Conservation (phyloP, 2,113 vertebrate species). For the Martes martes region DNA sequence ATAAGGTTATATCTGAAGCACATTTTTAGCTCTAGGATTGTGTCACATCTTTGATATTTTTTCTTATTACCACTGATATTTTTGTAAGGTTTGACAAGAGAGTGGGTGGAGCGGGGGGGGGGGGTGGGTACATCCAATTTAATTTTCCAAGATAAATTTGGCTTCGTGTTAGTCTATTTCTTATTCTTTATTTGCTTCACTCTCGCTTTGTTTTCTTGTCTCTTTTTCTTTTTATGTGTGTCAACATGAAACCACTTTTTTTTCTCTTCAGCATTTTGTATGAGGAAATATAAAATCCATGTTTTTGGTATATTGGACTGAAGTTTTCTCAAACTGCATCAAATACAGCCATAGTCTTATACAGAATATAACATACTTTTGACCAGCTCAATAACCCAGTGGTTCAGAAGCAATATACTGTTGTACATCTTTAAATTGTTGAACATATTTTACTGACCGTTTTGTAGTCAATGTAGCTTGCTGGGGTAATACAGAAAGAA, state of each 20-base stretch:
- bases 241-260: background rate
- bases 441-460: background rate
- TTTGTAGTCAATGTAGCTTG: background rate
- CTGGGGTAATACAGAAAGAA: background rate
- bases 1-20: background rate
- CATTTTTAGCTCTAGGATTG: background rate
- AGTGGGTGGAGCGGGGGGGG: background rate
- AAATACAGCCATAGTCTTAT: background rate
- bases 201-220: background rate
- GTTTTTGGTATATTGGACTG: background rate
- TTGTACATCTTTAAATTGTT: background rate
- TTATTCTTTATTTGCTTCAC: background rate
- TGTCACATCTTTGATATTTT: background rate
- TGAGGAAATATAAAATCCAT: background rate
- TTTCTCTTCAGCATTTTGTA: background rate
- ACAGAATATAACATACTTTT: background rate
- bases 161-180: background rate
- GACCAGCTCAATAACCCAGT: background rate
- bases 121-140: background rate
- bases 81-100: constrained; percentile 37
- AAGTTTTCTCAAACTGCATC: background rate
- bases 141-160: constrained; percentile 5
- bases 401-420: background rate
- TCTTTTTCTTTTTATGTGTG: background rate
- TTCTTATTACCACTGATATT: background rate